A percentile compares a stretch with the other conserved stretches of the same genome.
Conservation (phyloP, 1,140 invertebrate genomes). For the Neodiprion virginianus region DNA sequence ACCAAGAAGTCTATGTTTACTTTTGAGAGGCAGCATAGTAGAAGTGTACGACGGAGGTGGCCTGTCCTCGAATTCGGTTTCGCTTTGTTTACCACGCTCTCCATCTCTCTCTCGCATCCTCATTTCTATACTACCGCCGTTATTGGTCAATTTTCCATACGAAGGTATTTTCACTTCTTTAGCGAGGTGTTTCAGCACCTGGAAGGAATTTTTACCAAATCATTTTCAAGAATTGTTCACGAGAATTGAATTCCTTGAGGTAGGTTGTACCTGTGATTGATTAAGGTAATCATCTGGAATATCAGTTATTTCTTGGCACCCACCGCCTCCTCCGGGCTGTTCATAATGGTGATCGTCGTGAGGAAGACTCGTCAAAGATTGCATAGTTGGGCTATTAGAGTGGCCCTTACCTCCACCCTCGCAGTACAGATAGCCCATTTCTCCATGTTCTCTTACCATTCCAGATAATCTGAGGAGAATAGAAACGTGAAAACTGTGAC, state of each 20-base stretch:
- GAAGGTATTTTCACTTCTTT: conserved; percentile 76
- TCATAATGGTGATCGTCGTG: conserved; percentile 59
- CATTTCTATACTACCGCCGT: conserved; percentile 48
- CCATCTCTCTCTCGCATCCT: conserved; percentile 43
- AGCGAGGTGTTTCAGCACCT: conserved; percentile 85
- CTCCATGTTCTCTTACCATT: conserved; percentile 54
- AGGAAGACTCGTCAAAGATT: conserved; percentile 53
- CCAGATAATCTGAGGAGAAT: conserved; percentile 46
- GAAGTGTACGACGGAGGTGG: conserved; percentile 60
- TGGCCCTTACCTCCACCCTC: conserved; percentile 60
- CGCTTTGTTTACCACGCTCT: conserved; percentile 50
- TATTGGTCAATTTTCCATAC: conserved; percentile 47
- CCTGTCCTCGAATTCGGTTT: conserved; percentile 58
- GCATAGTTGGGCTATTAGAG: conserved; percentile 59
- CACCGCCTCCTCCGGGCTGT: conserved; percentile 47
- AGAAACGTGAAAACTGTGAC: too few relatives aligned
- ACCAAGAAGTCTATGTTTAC: conserved; percentile 56
- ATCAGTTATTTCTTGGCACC: conserved; percentile 79
- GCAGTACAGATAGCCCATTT: conserved; percentile 57
- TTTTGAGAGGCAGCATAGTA: conserved; percentile 55
- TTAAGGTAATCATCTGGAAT: conserved; percentile 86
- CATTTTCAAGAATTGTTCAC: too few relatives aligned
- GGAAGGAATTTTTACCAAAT: conserved; percentile 22
- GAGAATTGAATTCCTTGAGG: not conserved
- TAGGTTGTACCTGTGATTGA: conserved; percentile 68